A percentile compares a stretch with the other conserved stretches of the same genome.
Evolutionary conservation across 2,888 invertebrate genomes (phyloP).

Genomic region (Cheilosia soror): DNA sequence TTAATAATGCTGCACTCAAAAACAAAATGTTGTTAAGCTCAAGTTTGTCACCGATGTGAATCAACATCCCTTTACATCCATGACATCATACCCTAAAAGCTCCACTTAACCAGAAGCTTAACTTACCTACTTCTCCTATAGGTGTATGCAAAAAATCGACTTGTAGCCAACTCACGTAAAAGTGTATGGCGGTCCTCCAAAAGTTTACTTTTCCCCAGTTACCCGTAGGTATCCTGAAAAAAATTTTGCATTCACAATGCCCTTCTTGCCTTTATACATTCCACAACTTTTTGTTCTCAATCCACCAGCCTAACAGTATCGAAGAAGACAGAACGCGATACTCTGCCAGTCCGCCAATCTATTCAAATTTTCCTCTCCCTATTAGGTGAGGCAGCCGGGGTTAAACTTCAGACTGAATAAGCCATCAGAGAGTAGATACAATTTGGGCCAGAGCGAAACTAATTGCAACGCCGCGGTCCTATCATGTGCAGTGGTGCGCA

Average conservation of each 20-base stretch:
- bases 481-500: slow-evolving; percentile 74
- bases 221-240: neutral
- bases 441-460: slow-evolving; percentile 61
- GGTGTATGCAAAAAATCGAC: neutral
- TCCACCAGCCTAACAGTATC: slow-evolving; percentile 32
- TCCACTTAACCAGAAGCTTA: too few species aligned
- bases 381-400: slow-evolving; percentile 40
- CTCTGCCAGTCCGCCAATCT: slow-evolving; percentile 24
- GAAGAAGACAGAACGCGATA: neutral
- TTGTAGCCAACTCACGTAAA: slow-evolving; percentile 32
- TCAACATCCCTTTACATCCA: too few species aligned
- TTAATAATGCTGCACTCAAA: too few species aligned
- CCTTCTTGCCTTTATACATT: slow-evolving; percentile 51
- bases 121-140: too few species aligned
- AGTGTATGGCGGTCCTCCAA: too few species aligned
- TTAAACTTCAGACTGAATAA: slow-evolving; percentile 66
- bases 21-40: too few species aligned
- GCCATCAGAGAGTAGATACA: slow-evolving; percentile 67
- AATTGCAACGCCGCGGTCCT: slow-evolving; percentile 69
- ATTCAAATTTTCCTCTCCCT: slow-evolving; percentile 58
- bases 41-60: too few species aligned
- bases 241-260: slow-evolving; percentile 16
- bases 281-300: slow-evolving; percentile 47
- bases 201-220: too few species aligned
- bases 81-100: too few species aligned